These are phyloP conservation scores for Hirtodrosophila histrioides DNA, from an alignment of 2,888 invertebrate genomes.

Conservation along the genomic window DNA sequence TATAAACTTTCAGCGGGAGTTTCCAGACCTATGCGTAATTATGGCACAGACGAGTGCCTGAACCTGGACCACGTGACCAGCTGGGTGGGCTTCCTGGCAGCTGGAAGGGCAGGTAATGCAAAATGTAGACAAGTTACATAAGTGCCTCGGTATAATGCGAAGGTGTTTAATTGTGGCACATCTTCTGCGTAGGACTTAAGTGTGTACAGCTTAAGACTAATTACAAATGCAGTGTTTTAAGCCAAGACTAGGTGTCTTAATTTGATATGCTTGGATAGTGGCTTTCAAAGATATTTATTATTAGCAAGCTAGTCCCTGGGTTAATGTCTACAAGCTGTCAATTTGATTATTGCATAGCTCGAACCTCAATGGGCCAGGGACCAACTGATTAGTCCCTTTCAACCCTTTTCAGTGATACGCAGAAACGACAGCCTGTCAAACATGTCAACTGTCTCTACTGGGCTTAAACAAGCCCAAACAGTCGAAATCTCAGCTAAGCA, in stretches of 20 bases:
- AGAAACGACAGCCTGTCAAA: conserved; percentile 66
- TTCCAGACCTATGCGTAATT: conserved; percentile 57
- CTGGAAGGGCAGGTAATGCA: conserved; percentile 35
- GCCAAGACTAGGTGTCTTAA: too few species aligned
- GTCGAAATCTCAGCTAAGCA: conserved; percentile 31
- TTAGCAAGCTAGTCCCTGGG: conserved; percentile 1
- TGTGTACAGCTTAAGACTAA: too few species aligned
- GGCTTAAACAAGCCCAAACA: conserved; percentile 6
- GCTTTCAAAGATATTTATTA: not conserved
- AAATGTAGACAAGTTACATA: conserved; percentile 44
- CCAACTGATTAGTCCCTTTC: conserved; percentile 28
- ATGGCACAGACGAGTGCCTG: conserved; percentile 49
- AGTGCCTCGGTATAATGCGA: conserved; percentile 27
- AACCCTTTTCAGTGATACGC: conserved; percentile 64
- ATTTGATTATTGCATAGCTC: conserved; percentile 46
- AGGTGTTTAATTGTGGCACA: conserved; percentile 21
- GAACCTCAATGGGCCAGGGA: conserved; percentile 10
- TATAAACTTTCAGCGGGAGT: conserved; percentile 53
- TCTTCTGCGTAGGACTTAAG: too few species aligned
- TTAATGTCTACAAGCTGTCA: conserved; percentile 40
- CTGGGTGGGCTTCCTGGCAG: conserved; percentile 13
- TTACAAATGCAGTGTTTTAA: too few species aligned
- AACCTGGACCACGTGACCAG: conserved; percentile 53
- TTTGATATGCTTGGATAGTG: too few species aligned
- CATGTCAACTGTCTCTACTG: conserved; percentile 36